These are phyloP conservation scores for Oligia fasciuncula DNA, from an alignment of 2,888 invertebrate genomes.

Conservation along the genomic window DNA sequence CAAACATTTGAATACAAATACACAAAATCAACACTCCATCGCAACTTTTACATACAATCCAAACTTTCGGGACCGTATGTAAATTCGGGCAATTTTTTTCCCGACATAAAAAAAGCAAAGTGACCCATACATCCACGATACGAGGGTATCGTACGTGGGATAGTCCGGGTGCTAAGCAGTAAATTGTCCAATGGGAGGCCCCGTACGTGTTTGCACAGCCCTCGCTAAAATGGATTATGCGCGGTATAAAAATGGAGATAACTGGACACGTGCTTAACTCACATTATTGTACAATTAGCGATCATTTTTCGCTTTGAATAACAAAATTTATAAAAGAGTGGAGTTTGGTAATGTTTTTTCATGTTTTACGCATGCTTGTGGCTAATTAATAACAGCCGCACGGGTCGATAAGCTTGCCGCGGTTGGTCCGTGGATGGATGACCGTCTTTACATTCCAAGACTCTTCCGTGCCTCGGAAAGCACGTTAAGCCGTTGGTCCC, in stretches of 20 bases:
- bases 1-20: conserved; percentile 50
- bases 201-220: conserved; percentile 45
- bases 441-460: too few relatives aligned
- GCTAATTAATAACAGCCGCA: too few relatives aligned
- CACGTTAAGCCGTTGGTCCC: too few relatives aligned
- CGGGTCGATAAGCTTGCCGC: too few relatives aligned
- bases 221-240: conserved; percentile 42
- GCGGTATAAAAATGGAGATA: conserved; percentile 57
- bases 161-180: conserved; percentile 56
- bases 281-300: conserved; percentile 64
- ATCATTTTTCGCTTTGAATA: conserved; percentile 46
- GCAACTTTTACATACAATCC: conserved; percentile 54
- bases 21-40: conserved; percentile 54
- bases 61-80: conserved; percentile 59
- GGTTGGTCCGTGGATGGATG: too few relatives aligned
- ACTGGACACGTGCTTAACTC: conserved; percentile 49
- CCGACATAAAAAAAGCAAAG: conserved; percentile 48
- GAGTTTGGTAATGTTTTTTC: background rate
- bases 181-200: conserved; percentile 52
- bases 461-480: too few relatives aligned
- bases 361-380: background rate
- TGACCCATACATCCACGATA: conserved; percentile 57
- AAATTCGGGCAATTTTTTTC: conserved; percentile 38
- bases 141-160: conserved; percentile 63
- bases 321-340: conserved; percentile 28